phyloP scores from a whole-genome alignment of 2,113 vertebrate genomes.

The Oxygymnocypris stewartii region DNA sequence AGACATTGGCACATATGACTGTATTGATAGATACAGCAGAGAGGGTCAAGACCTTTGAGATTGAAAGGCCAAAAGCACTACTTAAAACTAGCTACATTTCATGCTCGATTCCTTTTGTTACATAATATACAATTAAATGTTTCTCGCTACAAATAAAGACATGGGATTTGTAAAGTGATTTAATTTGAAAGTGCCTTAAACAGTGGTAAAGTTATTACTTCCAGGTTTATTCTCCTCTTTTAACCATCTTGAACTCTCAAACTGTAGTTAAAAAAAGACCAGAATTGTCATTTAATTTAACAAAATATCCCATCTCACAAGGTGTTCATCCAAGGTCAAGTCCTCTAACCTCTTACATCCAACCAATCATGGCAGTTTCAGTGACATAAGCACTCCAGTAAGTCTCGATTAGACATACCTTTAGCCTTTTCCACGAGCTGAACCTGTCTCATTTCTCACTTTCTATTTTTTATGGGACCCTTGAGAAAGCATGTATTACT shows the following conservation, averaged over 20 bases:
- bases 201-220: background rate
- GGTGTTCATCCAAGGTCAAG: slow-evolving; percentile 33
- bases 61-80: background rate
- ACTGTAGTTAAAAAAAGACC: background rate
- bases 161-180: too few relatives aligned
- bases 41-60: background rate
- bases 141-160: too few relatives aligned
- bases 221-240: background rate
- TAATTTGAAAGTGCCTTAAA: background rate
- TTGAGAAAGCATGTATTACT: slow-evolving; percentile 51
- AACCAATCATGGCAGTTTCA: slow-evolving; percentile 28
- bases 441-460: slow-evolving; percentile 18
- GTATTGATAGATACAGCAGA: background rate
- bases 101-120: background rate
- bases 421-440: slow-evolving; percentile 29
- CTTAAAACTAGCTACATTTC: background rate
- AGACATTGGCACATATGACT: background rate
- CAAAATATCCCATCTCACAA: slow-evolving; percentile 35
- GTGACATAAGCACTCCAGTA: slow-evolving; percentile 36
- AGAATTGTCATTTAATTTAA: slow-evolving; percentile 4
- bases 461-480: slow-evolving; percentile 51
- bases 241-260: background rate
- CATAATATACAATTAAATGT: background rate
- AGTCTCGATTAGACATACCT: slow-evolving; percentile 39
- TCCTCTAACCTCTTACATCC: slow-evolving; percentile 20